Evolutionary conservation across 2,113 vertebrate genomes (phyloP), one percentile per base, ranked within the genome.

Genomic region (Serilophus lunatus): DNA sequence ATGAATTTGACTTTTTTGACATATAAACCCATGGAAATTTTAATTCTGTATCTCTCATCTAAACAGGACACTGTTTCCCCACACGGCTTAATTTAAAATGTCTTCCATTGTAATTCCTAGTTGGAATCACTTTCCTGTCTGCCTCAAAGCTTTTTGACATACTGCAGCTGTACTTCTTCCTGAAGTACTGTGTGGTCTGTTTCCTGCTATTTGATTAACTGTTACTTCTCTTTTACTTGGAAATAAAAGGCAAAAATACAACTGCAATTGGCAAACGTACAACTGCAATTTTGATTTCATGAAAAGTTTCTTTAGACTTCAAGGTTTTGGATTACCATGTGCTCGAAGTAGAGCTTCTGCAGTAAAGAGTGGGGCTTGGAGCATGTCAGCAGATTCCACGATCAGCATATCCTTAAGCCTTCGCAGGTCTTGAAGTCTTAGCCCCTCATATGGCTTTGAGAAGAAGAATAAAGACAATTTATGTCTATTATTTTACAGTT

Each of bases 301-400:
- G 71, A 93, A 76, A 33, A 87, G 33, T 65, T 75, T 64, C 13
- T 44, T 70, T 51, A 76, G 74, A 74, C 35, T 20, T 71, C 35
- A 69, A 70, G 36, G 45, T 61, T 50, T 90, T 54, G 76, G 51
- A 77, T 98, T 99, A 99, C 99, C 99, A 64, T 99, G 99, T 87
- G 99, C 99, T 82, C 99, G 98, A 70, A 99, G 99, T 54, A 99
- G 98, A 88, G 99, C 99, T 97, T 99, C 99, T 86, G 99, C 99
- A 90, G 99, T 99, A 88, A 99, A 99, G 24, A 99, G 98, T 0
- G 99, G 99, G 45, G 99, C 99, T 95, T 99, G 99, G 82, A 99
- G 98, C 99, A 99, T 99, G 98, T 99, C 99, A 60, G 99, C 99
- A 33, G 99, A 99, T 97, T 99, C 99, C 97, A 99, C 99, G 10